Evolutionary conservation across 1,140 invertebrate species (phyloP).

Genomic region (Philaenus spumarius): DNA sequence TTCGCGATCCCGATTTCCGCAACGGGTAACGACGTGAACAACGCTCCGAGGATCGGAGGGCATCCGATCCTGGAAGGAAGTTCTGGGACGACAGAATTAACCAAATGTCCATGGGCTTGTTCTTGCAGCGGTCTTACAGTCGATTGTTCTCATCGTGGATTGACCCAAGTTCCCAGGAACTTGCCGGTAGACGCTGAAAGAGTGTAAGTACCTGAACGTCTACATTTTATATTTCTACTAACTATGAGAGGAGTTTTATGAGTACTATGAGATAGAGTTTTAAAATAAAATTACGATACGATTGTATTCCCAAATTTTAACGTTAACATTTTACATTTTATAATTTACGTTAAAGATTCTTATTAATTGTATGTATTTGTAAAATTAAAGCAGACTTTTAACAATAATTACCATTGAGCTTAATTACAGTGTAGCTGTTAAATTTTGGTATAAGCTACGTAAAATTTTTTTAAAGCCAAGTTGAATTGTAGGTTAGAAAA

Average conservation of each 20-base stretch:
- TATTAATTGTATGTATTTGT: too few relatives aligned
- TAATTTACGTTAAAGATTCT: too few relatives aligned
- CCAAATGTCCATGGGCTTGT: constrained; percentile 69
- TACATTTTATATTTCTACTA: neutral
- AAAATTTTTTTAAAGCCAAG: too few relatives aligned
- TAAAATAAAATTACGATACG: too few relatives aligned
- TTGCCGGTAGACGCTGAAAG: constrained; percentile 68
- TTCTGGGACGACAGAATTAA: constrained; percentile 21
- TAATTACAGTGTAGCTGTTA: too few relatives aligned
- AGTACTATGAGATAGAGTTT: too few relatives aligned
- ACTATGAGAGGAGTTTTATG: neutral
- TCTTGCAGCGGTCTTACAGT: constrained; percentile 66
- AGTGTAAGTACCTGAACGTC: constrained; percentile 60
- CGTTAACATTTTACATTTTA: too few relatives aligned
- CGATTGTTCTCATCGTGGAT: constrained; percentile 71
- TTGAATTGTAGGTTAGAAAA: too few relatives aligned
- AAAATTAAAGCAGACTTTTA: too few relatives aligned
- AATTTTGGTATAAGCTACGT: too few relatives aligned
- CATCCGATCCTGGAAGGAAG: constrained; percentile 17
- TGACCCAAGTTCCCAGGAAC: constrained; percentile 69
- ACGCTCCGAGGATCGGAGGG: constrained; percentile 14
- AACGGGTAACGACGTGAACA: neutral
- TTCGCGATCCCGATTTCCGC: neutral
- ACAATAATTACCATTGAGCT: too few relatives aligned
- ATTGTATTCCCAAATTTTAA: too few relatives aligned